Evolutionary conservation across 2,113 vertebrate species (phyloP), one percentile per base, ranked within the genome.

Genomic region (Ciconia boyciana): DNA sequence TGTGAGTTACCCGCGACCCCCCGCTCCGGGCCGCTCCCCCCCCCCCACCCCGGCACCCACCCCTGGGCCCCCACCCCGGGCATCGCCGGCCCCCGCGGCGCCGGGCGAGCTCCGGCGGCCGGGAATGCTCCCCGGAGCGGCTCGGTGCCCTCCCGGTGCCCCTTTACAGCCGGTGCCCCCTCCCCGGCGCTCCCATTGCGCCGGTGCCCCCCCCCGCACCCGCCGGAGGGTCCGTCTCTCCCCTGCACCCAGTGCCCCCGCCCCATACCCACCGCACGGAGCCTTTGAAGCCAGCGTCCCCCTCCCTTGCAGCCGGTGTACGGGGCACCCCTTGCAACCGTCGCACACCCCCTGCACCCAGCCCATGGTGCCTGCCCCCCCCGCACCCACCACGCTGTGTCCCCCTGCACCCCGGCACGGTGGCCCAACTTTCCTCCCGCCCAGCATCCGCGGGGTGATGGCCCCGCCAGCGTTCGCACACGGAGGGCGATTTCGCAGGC

Each of bases 1-100:
- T 98, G 99, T 99, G 98, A 99, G 99, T 99, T 97, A 71, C 26
- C 70, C n/a, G 74, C 66, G 44, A 24, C 4, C 32, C 16, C 52
- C 21, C 18, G 18, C 26, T 54, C 41, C 83, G 18, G 36, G 15
- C 48, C 19, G 31, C 34, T 36, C n/a, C 52, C 31, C 9, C 18
- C 19, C 51, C 11, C 5, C 21, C 17, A 36, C 36, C 36, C 36
- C 52, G 10, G 5, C 39, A 7, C 29, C 69, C 58, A 10, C 25
- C 41, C 36, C 36, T 36, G 36, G 76, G 13, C 13, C 34, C 44
- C 54, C 3, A 41, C 46, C 34, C 24, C 79, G 28, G 62, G 43
- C 17, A 31, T 25, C 34, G 17, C 49, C 21, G 11, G 68, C 9
- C 12, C n/a, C 24, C 26, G 13, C 25, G 11, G 44, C 29, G 13